These are phyloP conservation scores for Naso thynnoides DNA, from an alignment of 2,797 vertebrate genomes.

Conservation along the genomic window DNA sequence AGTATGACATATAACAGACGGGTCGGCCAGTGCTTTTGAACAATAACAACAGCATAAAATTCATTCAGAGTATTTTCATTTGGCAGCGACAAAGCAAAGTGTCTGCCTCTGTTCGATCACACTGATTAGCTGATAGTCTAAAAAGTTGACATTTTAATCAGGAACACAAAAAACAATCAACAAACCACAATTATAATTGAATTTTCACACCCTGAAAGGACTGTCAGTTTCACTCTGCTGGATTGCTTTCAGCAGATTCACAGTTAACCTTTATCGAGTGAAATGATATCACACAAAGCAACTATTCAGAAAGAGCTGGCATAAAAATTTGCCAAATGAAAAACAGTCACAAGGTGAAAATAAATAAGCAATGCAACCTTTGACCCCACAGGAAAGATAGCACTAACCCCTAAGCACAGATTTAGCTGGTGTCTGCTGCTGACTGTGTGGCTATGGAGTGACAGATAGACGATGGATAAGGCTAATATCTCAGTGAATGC, in stretches of 20 bases:
- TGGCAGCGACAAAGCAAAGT: conserved; percentile 46
- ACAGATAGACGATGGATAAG: conserved; percentile 68
- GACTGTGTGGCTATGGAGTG: conserved; percentile 49
- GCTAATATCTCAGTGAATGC: conserved; percentile 70
- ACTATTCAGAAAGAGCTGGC: conserved; percentile 3
- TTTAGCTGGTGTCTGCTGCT: conserved; percentile 40
- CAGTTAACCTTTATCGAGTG: conserved; percentile 21
- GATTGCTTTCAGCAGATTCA: conserved; percentile 13
- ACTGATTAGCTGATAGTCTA: conserved; percentile 70
- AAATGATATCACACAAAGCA: conserved; percentile 20
- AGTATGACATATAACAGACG: too few species aligned
- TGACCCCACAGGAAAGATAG: conserved; percentile 38
- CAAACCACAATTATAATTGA: conserved; percentile 63
- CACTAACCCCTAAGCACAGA: conserved; percentile 49
- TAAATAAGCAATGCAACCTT: conserved; percentile 36
- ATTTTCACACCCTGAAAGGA: conserved; percentile 55
- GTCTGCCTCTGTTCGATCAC: conserved; percentile 48
- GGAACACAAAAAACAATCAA: conserved; percentile 63
- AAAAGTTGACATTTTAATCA: conserved; percentile 70
- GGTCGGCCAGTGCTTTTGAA: too few species aligned
- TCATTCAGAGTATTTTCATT: conserved; percentile 50
- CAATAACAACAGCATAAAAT: conserved; percentile 8
- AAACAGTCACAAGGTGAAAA: conserved; percentile 35
- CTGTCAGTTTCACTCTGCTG: conserved; percentile 27
- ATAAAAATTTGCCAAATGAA: conserved; percentile 25